These are phyloP conservation scores for Trinectes maculatus DNA, from an alignment of 2,113 vertebrate genomes.

Conservation along the genomic window DNA sequence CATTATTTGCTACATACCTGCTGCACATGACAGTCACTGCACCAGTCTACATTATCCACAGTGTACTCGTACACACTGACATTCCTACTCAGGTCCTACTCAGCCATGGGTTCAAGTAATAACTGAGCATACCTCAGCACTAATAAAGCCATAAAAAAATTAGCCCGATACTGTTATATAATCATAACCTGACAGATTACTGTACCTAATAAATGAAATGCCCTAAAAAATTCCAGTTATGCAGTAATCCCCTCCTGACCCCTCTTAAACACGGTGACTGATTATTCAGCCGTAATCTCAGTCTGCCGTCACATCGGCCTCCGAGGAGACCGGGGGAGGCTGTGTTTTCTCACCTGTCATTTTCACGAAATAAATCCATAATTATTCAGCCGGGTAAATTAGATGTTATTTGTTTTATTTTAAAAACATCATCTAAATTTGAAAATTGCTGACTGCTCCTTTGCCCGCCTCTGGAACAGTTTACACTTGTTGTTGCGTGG, in stretches of 20 bases:
- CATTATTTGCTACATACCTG: background rate
- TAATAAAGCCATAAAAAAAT: conserved; percentile 58
- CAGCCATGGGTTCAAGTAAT: conserved; percentile 56
- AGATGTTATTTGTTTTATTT: conserved; percentile 16
- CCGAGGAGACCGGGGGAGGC: background rate
- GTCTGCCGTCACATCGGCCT: background rate
- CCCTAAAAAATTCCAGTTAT: conserved; percentile 54
- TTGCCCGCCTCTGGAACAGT: conserved; percentile 39
- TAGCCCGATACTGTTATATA: conserved; percentile 31
- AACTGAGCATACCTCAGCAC: conserved; percentile 31
- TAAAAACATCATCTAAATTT: too few relatives aligned
- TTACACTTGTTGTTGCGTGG: conserved; percentile 64
- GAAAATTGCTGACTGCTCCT: conserved; percentile 2
- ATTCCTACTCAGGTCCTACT: conserved; percentile 52
- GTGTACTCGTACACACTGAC: background rate
- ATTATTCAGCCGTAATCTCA: background rate
- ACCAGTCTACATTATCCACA: background rate
- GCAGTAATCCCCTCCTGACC: conserved; percentile 62
- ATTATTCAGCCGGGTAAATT: conserved; percentile 1
- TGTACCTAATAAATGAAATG: conserved; percentile 58
- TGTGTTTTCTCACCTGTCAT: background rate
- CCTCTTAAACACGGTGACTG: conserved; percentile 42
- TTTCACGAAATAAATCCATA: background rate
- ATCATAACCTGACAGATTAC: conserved; percentile 40
- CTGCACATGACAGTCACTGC: background rate